phyloP scores from a whole-genome alignment of 1,140 invertebrate species.

The Cherax quadricarinatus region DNA sequence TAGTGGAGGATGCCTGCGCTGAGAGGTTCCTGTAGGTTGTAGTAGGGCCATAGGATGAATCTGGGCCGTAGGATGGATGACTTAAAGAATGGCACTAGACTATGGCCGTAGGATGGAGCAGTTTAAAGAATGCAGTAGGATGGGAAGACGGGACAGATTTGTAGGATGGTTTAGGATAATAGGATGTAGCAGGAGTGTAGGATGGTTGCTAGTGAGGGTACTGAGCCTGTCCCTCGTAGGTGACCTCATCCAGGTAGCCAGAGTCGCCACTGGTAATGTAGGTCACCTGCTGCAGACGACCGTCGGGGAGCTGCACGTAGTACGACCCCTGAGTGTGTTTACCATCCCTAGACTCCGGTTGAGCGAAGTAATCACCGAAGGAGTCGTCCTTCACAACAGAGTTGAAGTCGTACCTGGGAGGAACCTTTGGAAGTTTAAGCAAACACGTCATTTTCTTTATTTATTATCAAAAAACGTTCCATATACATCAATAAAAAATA shows the following conservation, averaged over 20 bases:
- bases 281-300: neutral
- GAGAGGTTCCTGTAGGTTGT: neutral
- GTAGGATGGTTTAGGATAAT: neutral
- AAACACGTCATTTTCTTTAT: no score
- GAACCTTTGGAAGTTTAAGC: no score
- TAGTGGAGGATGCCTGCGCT: no score
- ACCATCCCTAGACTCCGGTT: neutral
- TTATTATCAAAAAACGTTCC: no score
- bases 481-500: no score
- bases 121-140: neutral
- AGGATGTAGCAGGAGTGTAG: neutral
- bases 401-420: neutral
- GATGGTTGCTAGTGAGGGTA: neutral
- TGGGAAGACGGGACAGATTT: neutral
- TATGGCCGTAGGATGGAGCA: neutral
- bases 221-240: neutral
- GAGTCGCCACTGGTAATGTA: neutral
- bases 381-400: neutral
- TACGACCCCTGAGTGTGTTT: neutral
- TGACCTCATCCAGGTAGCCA: neutral
- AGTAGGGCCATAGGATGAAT: neutral
- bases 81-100: no score
- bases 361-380: neutral
- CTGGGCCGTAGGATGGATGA: neutral
- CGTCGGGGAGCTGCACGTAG: neutral